Percentiles rank a stretch among this genome's conserved stretches.
These are phyloP conservation scores for Rousettus madagascariensis DNA, from an alignment of 2,797 vertebrate species.

Conservation along the genomic window DNA sequence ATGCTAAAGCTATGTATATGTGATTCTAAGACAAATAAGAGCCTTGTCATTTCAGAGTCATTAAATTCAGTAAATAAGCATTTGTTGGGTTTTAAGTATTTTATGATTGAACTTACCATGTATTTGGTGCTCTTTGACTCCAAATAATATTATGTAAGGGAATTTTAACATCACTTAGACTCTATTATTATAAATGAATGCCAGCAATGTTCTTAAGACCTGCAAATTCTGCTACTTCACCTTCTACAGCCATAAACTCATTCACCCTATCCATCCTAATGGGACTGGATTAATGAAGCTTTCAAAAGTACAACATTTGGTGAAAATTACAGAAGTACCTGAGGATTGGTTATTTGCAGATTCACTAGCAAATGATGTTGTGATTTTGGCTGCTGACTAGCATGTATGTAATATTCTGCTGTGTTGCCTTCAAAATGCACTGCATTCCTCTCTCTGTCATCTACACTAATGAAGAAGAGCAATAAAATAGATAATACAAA, in stretches of 20 bases:
- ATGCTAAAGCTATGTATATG: background rate
- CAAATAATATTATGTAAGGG: conserved; percentile 26
- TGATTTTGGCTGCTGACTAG: conserved; percentile 54
- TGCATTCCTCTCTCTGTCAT: conserved; percentile 42
- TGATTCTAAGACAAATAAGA: conserved; percentile 50
- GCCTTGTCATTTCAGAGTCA: conserved; percentile 22
- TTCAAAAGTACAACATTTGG: conserved; percentile 65
- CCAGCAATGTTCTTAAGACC: conserved; percentile 47
- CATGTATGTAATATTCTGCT: conserved; percentile 12
- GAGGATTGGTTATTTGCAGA: conserved; percentile 62
- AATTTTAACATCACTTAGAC: conserved; percentile 56
- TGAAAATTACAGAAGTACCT: conserved; percentile 63
- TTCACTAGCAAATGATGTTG: conserved; percentile 52
- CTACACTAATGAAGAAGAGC: conserved; percentile 47
- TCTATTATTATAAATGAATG: conserved; percentile 46
- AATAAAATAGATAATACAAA: conserved; percentile 58
- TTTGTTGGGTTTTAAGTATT: conserved; percentile 30
- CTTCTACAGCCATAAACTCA: conserved; percentile 59
- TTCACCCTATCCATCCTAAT: conserved; percentile 51
- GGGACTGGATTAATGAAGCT: conserved; percentile 71
- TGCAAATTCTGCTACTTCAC: conserved; percentile 60
- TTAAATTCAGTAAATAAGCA: conserved; percentile 34
- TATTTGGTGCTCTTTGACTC: conserved; percentile 42
- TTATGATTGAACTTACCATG: conserved; percentile 22
- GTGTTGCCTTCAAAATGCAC: conserved; percentile 43